Evolutionary conservation across 2,113 vertebrate genomes (phyloP), one percentile per base, ranked within the genome.

Genomic region (Nyctibius bracteatus): DNA sequence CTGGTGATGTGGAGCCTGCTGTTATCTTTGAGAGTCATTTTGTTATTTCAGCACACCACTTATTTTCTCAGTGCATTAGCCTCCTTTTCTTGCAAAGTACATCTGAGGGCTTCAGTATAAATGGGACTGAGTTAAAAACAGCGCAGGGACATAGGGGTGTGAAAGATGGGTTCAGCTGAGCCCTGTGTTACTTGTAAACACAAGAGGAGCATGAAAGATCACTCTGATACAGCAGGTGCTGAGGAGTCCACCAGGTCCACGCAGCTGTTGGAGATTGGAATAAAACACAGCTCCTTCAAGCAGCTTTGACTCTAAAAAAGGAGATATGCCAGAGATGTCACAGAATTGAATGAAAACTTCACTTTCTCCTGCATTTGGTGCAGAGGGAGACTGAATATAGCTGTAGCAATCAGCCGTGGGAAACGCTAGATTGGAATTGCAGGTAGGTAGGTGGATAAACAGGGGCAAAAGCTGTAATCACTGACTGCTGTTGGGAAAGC

Each of bases 391-490:
- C 44, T 3, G 33, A 13, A 13, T 43, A 3, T 4, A 39, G 61
- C 82, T 10, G 0, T 15, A 39, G 37, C 62, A 70, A 49, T 63
- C 58, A 70, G 71, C 62, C 43, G 0, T 41, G 41, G 77, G 78
- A 91, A 93, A 17, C 22, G 52, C 47, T 44, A 2, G 41, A 35
- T 37, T 33, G 19, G 78, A 90, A 3, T 6, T 70, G 54, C 65
- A 79, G 90, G 95, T 92, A 86, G 95, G 82, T 89, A 72, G 85
- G 88, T 92, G 61, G 86, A 71, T 91, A 49, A 93, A 63, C 28
- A 39, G 44, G 80, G 80, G 61, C 68, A 59, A 37, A 33, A 92
- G 61, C 88, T 86, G 52, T 86, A 81, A 90, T 94, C 75, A 65
- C 33, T 57, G 71, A 47, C 39, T 92, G 62, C 68, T 52, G 63